Evolutionary conservation across 2,797 vertebrate species (phyloP), one percentile per base, ranked within the genome.

Genomic region (Sparidentex hasta): DNA sequence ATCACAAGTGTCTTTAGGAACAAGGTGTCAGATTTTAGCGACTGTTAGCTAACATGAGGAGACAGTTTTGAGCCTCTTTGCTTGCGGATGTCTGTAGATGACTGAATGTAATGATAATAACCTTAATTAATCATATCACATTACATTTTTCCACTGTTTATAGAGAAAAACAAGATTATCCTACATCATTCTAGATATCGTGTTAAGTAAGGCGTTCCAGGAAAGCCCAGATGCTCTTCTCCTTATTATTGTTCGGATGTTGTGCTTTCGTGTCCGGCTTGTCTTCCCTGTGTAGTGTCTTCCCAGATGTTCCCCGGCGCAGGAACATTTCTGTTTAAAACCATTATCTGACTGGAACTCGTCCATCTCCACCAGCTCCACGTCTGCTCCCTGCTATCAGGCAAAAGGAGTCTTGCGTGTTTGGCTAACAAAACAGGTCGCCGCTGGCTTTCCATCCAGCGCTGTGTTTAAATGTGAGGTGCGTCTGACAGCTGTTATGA

Each of bases 281-380:
- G 74, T 86, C 70, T 80, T 86, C 74, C 82, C 91, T 94, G 92
- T 0, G 23, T 68, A 78, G 75, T 85, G 88, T 93, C 92, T 91
- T 13, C 11, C 25, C 68, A 74, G 71, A 65, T 1, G 52, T 18
- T 48, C 58, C 7, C 41, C n/a, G 52, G 41, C 79, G 65, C 78
- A 18, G 83, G 83, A 84, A 89, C 65, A 14, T 80, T 62, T 87
- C 23, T 93, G 90, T 92, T 94, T 93, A 84, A 84, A 90, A 58
- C 59, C 72, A 59, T 89, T 91, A 94, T 94, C 93, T 88, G 81
- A 82, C 78, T 21, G 81, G 77, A 71, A 79, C 78, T 78, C 77
- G 41, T 90, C 81, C 87, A 91, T 92, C 86, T 89, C 66, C 0
- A 43, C 61, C 79, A 44, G 80, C 65, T 13, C 62, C 52, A 41